Base-by-base conservation (phyloP, 2,888 invertebrate species). In the Unio delphinus region DNA sequence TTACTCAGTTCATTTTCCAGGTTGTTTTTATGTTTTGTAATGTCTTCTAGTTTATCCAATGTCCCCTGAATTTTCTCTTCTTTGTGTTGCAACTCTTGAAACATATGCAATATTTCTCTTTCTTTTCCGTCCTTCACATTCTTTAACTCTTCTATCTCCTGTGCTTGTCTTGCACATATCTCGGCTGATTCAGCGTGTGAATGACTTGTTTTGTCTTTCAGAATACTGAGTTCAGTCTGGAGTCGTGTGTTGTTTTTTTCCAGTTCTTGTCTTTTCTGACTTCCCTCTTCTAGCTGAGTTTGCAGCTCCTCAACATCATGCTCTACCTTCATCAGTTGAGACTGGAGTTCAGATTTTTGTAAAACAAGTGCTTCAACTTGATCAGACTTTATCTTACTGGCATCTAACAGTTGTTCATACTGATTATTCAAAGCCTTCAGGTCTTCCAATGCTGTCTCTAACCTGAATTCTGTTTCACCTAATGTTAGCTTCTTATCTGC, bases 71-170 rank as follows among this genome's bases (percentile, higher is more conserved):
- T 61, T 30, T 77, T 69, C 67, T 68, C 64, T 64, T 76, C 64
- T 59, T 72, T 34, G 45, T 69, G 70, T 54, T 66, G 68, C 55
- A 69, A 65, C 26, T 74, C 68, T 55, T 68, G 69, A 45, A 54
- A 64, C 34, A 65, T 55, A 28, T 69, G 60, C 15, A 73, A 65
- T 4, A 74, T 55, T 62, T 78, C 70, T 23, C 23, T n/a, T 55
- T 68, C 63, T 30, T 69, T 61, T 2, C 67, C 66, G 28, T 75
- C 70, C 60, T 75, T 65, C 23, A 70, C 23, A 61, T 72, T 75
- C 23, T 72, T 64, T 61, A 72, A 70, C 60, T 75, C 75, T 56
- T 75, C 72, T 34, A 76, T 4, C 15, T 45, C 45, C 3, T 45
- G 45, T 15, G 45, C 45, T 45, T 45, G 45, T 45, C 45, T 45